Evolutionary conservation across 2,888 invertebrate genomes (phyloP).

Genomic region (Cabera pusaria): DNA sequence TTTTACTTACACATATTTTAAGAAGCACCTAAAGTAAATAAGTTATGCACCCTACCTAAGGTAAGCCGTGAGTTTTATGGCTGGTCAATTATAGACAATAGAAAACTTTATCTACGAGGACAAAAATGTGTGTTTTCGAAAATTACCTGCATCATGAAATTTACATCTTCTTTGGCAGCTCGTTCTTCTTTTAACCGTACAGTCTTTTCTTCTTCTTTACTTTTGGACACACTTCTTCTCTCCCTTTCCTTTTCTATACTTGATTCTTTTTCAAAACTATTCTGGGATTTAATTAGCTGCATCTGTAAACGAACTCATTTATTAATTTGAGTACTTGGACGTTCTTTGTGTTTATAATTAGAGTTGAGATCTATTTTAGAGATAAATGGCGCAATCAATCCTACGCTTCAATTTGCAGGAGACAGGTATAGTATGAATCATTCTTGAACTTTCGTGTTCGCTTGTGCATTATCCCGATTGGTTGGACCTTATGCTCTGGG

Average conservation of each 20-base stretch:
- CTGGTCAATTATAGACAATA: too few relatives aligned
- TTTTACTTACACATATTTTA: too few relatives aligned
- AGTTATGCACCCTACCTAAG: too few relatives aligned
- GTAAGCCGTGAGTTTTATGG: too few relatives aligned
- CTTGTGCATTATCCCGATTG: conserved; percentile 14
- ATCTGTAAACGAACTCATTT: conserved; percentile 58
- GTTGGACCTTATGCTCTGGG: conserved; percentile 8
- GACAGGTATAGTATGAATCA: conserved; percentile 20
- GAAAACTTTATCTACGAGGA: too few relatives aligned
- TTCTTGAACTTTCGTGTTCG: conserved; percentile 5
- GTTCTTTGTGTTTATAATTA: conserved; percentile 8
- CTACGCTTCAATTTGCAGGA: conserved; percentile 17
- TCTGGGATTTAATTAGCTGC: conserved; percentile 80
- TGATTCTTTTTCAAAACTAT: conserved; percentile 80
- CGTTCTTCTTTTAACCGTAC: conserved; percentile 57
- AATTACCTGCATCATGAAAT: conserved; percentile 77
- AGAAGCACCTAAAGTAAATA: too few relatives aligned
- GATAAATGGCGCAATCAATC: conserved; percentile 10
- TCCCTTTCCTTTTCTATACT: conserved; percentile 76
- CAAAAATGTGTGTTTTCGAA: too few relatives aligned
- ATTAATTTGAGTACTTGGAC: conserved; percentile 1
- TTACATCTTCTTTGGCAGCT: conserved; percentile 71
- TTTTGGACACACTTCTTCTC: conserved; percentile 69
- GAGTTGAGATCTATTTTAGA: conserved; percentile 13
- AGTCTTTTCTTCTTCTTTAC: conserved; percentile 73